Evolutionary conservation across 2,797 vertebrate species (phyloP).

Genomic region (Heteromormyrus szaboi): DNA sequence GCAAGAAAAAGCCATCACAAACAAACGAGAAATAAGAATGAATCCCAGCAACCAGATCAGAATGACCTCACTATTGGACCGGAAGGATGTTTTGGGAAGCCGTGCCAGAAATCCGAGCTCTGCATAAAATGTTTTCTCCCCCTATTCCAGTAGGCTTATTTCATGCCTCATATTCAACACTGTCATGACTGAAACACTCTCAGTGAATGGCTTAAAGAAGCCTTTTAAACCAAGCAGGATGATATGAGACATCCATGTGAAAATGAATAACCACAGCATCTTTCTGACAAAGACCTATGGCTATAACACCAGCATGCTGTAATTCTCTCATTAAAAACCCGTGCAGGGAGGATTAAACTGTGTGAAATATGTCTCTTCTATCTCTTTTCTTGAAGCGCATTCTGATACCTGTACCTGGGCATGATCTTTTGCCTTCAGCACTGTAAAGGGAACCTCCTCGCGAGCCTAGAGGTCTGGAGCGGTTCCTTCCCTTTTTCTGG

Average conservation of each 20-base stretch:
- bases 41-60: neutral
- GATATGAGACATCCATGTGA: neutral
- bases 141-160: neutral
- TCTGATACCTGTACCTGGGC: neutral
- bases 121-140: neutral
- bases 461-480: neutral
- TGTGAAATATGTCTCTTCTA: neutral
- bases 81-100: neutral
- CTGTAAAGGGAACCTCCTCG: neutral
- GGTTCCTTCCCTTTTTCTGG: neutral
- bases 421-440: neutral
- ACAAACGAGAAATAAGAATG: neutral
- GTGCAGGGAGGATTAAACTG: neutral
- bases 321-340: neutral
- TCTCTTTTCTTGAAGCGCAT: neutral
- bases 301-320: neutral
- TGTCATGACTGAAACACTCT: neutral
- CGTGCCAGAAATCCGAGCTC: neutral
- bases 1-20: neutral
- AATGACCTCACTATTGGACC: neutral
- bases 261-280: neutral
- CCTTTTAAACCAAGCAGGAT: neutral
- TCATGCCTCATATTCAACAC: constrained; percentile 1
- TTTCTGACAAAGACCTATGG: neutral
- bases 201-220: neutral